Evolutionary conservation across 1,140 invertebrate genomes (phyloP), one percentile per base, ranked within the genome.

Genomic region (Akabosia matsudoensis): DNA sequence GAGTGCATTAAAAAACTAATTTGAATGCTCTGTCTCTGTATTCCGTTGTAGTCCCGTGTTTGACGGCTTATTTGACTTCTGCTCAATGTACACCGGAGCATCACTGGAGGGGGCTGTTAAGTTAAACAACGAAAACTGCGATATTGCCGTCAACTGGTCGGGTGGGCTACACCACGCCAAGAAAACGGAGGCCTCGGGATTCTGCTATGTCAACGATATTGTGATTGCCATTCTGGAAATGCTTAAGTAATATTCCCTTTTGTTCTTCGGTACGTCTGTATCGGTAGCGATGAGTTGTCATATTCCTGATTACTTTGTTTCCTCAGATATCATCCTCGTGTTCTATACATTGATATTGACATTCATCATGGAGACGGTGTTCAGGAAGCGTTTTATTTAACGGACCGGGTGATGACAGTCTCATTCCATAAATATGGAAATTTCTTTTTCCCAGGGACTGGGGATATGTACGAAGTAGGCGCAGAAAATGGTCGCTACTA

Each of bases 281-380:
- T n/a, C n/a, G n/a, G n/a, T n/a, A 45, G 7, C 18, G 18, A 45
- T 45, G 37, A 45, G 37, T 45, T 7, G 7, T 18, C 18, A 10
- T 45, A 18, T 45, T 45, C 37, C 37, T 45, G 37, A 10, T 10
- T 45, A 10, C 18, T 45, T 45, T 45, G 37, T 18, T 45, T 18
- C 22, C 80, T 71, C 78, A 97, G 97, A 84, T 97, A 97, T 83
- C 93, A 98, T 85, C 92, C 95, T 0, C 86, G 98, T 80, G 97
- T 99, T 14, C 85, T 99, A 16, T 99, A 99, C 82, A 98, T 99
- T 76, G 98, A 99, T 83, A 99, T 99, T 80, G 98, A 99, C 83
- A 98, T 99, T 10, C 98, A 99, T 85, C 98, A 99, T 85, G 97
- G 97, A 0, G 97, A 99, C 86, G 97, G 97, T 0, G 97, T 99